Base-by-base conservation (phyloP, 2,888 invertebrate genomes). In the Chloroclystis v-ata region DNA sequence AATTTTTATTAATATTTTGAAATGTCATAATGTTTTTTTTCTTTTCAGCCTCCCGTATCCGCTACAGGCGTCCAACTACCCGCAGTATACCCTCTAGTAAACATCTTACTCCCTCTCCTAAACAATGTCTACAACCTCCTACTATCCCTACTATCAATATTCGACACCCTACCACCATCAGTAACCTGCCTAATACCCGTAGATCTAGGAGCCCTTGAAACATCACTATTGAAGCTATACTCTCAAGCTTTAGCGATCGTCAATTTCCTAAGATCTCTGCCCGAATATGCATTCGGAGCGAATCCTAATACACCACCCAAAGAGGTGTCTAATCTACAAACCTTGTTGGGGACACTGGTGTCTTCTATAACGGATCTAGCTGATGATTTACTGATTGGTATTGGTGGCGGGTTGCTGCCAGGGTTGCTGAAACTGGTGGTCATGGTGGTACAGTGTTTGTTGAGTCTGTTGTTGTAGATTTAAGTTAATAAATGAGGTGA, bases 111-210 rank as follows among this genome's bases (percentile, higher is more conserved):
- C 0, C 86, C 86, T 0, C 75, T 87, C 0, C 57, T 87, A 0
- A 87, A 87, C 67, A 87, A 86, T 65, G 87, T 87, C 0, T 87
- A 87, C 67, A 87, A 86, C 46, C 77, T 87, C 1, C 75, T 87
- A 0, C 67, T 87, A 0, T 84, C 86, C 0, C 72, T 87, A 0
- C 72, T 87, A 0, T 86, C 86, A 0, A 83, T 86, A 49, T 86
- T 87, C 57, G 86, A 87, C 54, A 83, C 85, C 0, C 67, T 87
- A 0, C 86, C 86, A 0, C 69, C 86, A 0, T 73, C 82, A 0
- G 72, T 87, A 25, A 81, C 79, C 59, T 76, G 78, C 37, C 56
- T 85, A 14, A 84, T 87, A 4, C 86, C 86, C 0, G 80, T 87
- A 0, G 86, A 87, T 45, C 49, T 87, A 0, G 75, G 81, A 0